phyloP scores from a whole-genome alignment of 2,888 invertebrate species.

The Nephrotoma flavescens region DNA sequence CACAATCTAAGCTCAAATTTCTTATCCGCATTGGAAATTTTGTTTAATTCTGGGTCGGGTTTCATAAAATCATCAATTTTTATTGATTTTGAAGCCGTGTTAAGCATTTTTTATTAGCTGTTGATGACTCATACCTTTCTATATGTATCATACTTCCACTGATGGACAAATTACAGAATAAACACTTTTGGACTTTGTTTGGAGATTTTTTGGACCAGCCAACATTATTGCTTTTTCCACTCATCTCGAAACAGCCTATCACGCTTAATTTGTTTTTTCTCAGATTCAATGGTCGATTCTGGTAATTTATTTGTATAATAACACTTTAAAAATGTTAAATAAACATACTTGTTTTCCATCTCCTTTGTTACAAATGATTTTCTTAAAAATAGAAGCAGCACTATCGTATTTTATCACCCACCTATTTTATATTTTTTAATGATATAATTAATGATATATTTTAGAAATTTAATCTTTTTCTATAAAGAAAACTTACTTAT shows the following conservation, averaged over 20 bases:
- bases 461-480: not conserved
- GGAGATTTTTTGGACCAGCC: not conserved
- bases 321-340: not conserved
- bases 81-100: not conserved
- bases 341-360: not conserved
- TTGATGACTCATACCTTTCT: not conserved
- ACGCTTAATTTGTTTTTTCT: not conserved
- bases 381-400: not conserved
- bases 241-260: not conserved
- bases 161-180: not conserved
- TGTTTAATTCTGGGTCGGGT: too few species aligned
- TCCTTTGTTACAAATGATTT: not conserved
- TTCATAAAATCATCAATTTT: too few species aligned
- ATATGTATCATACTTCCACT: not conserved
- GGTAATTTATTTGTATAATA: not conserved
- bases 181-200: not conserved
- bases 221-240: not conserved
- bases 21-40: too few species aligned
- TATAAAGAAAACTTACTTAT: not conserved
- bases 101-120: too few species aligned
- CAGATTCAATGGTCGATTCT: not conserved
- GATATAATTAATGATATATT: not conserved
- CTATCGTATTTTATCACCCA: not conserved
- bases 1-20: too few species aligned
- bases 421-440: not conserved